Evolutionary conservation across 2,888 invertebrate species (phyloP).

Genomic region (Desoria tigrina): DNA sequence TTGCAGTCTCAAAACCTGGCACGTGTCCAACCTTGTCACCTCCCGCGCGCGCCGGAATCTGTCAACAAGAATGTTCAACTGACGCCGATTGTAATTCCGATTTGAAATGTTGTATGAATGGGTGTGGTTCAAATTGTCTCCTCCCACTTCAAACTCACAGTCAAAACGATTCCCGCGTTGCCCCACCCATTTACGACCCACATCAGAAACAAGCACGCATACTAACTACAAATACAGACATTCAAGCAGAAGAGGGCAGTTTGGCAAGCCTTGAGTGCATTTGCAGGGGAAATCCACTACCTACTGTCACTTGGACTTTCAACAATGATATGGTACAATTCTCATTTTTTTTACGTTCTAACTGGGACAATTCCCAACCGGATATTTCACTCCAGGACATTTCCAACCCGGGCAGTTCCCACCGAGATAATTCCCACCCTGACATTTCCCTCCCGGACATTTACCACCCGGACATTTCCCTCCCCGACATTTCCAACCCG

Average conservation of each 20-base stretch:
- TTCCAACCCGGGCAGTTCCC: too few species aligned
- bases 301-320: slow-evolving; percentile 72
- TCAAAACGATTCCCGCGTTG: slow-evolving; percentile 13
- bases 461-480: too few species aligned
- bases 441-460: too few species aligned
- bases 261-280: slow-evolving; percentile 73
- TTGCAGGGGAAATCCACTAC: slow-evolving; percentile 75
- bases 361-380: too few species aligned
- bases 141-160: slow-evolving; percentile 59
- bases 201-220: slow-evolving; percentile 56
- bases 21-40: slow-evolving; percentile 57
- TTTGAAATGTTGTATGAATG: slow-evolving; percentile 78
- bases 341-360: too few species aligned
- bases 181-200: too few species aligned
- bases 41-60: slow-evolving; percentile 63
- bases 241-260: slow-evolving; percentile 71
- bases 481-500: too few species aligned
- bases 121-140: slow-evolving; percentile 74
- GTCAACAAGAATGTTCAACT: slow-evolving; percentile 71
- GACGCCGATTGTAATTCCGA: slow-evolving; percentile 79
- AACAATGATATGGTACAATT: slow-evolving; percentile 70
- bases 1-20: slow-evolving; percentile 21
- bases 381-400: too few species aligned
- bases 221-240: slow-evolving; percentile 61
- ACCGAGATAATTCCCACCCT: too few species aligned